Evolutionary conservation across 2,888 invertebrate genomes (phyloP).

Genomic region (Synergus gifuensis): DNA sequence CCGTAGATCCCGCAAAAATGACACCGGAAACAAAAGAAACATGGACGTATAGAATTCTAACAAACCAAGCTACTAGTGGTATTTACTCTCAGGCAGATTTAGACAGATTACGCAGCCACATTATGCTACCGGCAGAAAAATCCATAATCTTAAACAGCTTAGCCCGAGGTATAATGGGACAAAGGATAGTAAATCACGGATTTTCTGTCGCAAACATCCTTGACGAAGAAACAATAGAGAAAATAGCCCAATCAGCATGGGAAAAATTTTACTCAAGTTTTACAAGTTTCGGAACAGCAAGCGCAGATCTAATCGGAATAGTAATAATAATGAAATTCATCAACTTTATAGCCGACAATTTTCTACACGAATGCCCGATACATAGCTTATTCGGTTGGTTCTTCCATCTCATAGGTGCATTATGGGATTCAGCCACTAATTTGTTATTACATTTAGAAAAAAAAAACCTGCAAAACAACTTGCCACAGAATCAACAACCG

Average conservation of each 20-base stretch:
- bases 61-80: constrained; percentile 34
- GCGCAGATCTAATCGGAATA: background rate
- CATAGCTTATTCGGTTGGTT: background rate
- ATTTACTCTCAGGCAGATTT: constrained; percentile 46
- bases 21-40: constrained; percentile 12
- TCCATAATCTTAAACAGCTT: background rate
- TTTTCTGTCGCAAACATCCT: background rate
- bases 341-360: background rate
- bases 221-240: background rate
- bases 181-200: background rate
- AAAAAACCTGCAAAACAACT: background rate
- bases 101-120: constrained; percentile 20
- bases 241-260: background rate
- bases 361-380: background rate
- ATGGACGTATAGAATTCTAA: constrained; percentile 40
- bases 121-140: constrained; percentile 47
- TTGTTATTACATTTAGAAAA: constrained; percentile 9
- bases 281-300: background rate
- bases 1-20: background rate
- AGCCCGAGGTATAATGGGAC: background rate
- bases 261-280: background rate
- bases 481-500: too few species aligned
- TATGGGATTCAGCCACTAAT: constrained; percentile 27
- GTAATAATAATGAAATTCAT: background rate
- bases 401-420: constrained; percentile 9